A percentile compares a stretch with the other conserved stretches of the same genome.
These are phyloP conservation scores for Diachrysia chrysitis DNA, from an alignment of 2,888 invertebrate genomes.

Conservation along the genomic window DNA sequence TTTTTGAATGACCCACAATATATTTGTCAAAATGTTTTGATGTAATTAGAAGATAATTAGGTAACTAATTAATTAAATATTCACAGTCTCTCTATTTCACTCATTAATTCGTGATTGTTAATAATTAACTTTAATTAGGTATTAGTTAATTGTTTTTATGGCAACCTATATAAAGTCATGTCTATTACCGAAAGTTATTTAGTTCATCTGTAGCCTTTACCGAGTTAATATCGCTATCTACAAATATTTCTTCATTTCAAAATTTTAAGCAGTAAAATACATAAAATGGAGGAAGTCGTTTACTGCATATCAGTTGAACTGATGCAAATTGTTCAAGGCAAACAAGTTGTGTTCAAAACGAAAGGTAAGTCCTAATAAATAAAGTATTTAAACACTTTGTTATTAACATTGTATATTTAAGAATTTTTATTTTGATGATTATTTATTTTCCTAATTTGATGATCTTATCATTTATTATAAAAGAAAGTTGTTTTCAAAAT, in stretches of 20 bases:
- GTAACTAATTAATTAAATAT: not conserved
- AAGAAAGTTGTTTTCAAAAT: no score
- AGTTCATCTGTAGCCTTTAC: slow-evolving; percentile 5
- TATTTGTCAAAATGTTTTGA: not conserved
- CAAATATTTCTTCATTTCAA: not conserved
- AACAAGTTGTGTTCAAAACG: slow-evolving; percentile 8
- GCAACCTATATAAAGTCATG: not conserved
- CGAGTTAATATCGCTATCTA: slow-evolving; percentile 4
- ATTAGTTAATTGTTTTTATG: slow-evolving; percentile 2
- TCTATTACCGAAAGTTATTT: not conserved
- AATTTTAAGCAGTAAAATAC: not conserved
- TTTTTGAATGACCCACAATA: no score
- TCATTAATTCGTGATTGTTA: not conserved
- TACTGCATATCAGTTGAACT: slow-evolving; percentile 27
- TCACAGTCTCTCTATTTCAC: not conserved
- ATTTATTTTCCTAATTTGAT: no score
- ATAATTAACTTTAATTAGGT: not conserved
- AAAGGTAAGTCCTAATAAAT: slow-evolving; percentile 22
- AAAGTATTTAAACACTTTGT: no score
- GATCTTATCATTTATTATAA: no score
- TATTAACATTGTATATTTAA: no score
- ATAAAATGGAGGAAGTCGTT: slow-evolving; percentile 32
- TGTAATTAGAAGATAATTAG: not conserved
- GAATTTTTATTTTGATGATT: no score
- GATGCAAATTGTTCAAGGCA: slow-evolving; percentile 7